Conservation (phyloP, 2,888 invertebrate genomes). For the Eurois occulta region DNA sequence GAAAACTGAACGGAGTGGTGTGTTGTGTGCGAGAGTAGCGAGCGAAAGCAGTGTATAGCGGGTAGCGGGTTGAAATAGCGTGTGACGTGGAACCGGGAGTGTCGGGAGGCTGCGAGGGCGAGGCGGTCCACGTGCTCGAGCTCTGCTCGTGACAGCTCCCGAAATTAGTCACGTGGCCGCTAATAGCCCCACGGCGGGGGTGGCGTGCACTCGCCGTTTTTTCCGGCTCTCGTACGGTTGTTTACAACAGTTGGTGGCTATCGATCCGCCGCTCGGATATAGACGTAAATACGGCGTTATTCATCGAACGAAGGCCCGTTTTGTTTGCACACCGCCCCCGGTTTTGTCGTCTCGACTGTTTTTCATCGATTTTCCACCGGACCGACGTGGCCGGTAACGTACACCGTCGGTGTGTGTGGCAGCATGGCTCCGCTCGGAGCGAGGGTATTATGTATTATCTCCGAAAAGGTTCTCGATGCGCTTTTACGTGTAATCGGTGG, state of each 20-base stretch:
- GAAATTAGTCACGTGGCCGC: constrained; percentile 90
- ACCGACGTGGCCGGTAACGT: constrained; percentile 58
- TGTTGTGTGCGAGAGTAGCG: constrained; percentile 48
- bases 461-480: constrained; percentile 81
- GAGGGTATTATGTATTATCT: constrained; percentile 78
- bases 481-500: constrained; percentile 81
- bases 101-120: constrained; percentile 58
- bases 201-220: constrained; percentile 81
- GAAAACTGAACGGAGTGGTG: constrained; percentile 52
- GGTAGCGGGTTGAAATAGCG: constrained; percentile 39
- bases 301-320: constrained; percentile 79
- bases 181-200: constrained; percentile 86
- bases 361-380: constrained; percentile 86
- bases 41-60: constrained; percentile 33
- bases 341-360: constrained; percentile 81
- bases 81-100: constrained; percentile 19
- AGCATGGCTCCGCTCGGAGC: constrained; percentile 56
- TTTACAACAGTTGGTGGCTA: constrained; percentile 89
- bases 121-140: constrained; percentile 80
- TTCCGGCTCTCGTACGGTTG: constrained; percentile 84
- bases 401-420: constrained; percentile 58
- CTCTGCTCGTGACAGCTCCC: constrained; percentile 88
- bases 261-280: constrained; percentile 86
- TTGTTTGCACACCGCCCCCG: constrained; percentile 78
- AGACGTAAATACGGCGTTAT: constrained; percentile 84